These are phyloP conservation scores for Exaiptasia diaphana DNA, from an alignment of 64 coral and sea anemone species.

Conservation along the genomic window DNA sequence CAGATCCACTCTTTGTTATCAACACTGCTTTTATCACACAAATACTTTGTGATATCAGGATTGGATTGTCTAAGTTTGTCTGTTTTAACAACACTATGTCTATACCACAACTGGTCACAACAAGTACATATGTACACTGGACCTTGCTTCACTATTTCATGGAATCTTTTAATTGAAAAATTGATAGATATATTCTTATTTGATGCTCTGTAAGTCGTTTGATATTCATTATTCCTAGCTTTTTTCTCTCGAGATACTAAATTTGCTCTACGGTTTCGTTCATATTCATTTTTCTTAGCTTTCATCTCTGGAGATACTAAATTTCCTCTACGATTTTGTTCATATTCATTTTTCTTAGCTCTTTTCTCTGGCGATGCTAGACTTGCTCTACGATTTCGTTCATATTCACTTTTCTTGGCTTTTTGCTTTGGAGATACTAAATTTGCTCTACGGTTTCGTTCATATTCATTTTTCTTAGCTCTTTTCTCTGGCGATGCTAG, in stretches of 20 bases:
- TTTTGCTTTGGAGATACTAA: neutral
- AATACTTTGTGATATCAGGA: neutral
- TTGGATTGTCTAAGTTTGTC: conserved; percentile 13
- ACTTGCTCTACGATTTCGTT: neutral
- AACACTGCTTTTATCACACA: neutral
- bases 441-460: neutral
- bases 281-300: conserved; percentile 31
- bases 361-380: too few relatives aligned
- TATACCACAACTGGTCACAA: neutral
- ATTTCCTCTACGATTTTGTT: neutral
- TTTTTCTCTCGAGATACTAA: too few relatives aligned
- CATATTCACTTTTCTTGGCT: neutral
- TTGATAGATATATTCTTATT: too few relatives aligned
- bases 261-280: conserved; percentile 30
- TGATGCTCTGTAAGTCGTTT: conserved; percentile 30
- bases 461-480: neutral
- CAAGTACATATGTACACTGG: neutral
- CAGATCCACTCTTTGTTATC: neutral
- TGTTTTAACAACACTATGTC: neutral
- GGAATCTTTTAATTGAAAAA: neutral
- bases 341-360: neutral
- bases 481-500: neutral
- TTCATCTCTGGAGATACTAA: too few relatives aligned
- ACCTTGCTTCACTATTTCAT: neutral
- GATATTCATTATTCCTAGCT: too few relatives aligned